phyloP scores from a whole-genome alignment of 2,113 vertebrate species.

The Rhegmatorhina hoffmannsi region DNA sequence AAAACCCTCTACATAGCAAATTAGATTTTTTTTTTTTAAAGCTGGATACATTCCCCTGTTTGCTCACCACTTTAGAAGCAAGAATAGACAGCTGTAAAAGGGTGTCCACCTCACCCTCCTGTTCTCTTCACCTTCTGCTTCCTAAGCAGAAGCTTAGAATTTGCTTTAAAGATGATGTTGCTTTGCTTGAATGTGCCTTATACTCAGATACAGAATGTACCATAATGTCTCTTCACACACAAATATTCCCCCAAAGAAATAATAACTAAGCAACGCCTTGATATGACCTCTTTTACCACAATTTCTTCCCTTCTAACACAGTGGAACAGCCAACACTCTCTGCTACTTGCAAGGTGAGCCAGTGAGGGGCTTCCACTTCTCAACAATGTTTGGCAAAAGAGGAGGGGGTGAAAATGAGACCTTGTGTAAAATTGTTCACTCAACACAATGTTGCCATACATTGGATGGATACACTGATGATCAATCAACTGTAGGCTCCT shows the following conservation, averaged over 20 bases:
- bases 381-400: not conserved
- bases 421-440: not conserved
- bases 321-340: not conserved
- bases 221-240: not conserved
- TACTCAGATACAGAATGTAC: not conserved
- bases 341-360: not conserved
- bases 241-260: not conserved
- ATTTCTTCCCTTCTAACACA: not conserved
- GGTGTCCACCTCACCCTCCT: accelerated
- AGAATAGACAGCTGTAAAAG: not conserved
- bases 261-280: not conserved
- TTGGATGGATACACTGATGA: not conserved
- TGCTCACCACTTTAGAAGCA: not conserved
- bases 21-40: not conserved
- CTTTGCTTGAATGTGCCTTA: not conserved
- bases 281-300: not conserved
- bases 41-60: not conserved
- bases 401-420: not conserved
- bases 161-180: not conserved
- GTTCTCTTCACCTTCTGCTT: not conserved
- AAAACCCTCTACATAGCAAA: not conserved
- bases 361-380: not conserved
- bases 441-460: not conserved
- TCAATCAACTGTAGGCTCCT: not conserved
- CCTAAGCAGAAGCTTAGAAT: not conserved